Conservation (phyloP, 2,797 vertebrate genomes). For the Xyrichtys novacula region DNA sequence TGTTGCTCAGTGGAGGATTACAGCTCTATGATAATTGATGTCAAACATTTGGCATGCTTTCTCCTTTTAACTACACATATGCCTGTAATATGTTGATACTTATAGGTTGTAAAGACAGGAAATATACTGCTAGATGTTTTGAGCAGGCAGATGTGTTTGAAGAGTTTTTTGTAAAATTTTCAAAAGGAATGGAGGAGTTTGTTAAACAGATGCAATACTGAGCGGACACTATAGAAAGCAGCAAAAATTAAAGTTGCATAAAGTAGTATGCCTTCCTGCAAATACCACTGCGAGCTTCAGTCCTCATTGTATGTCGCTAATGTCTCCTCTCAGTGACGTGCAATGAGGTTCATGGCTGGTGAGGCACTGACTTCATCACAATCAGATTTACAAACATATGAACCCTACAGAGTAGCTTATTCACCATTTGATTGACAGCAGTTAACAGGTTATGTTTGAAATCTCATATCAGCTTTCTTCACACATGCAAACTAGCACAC, state of each 20-base stretch:
- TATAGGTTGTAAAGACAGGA: constrained; percentile 56
- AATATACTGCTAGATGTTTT: constrained; percentile 57
- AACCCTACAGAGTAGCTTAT: too few species aligned
- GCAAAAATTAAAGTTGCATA: neutral
- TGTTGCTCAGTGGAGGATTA: constrained; percentile 64
- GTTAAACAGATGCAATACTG: constrained; percentile 6
- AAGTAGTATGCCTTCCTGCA: constrained; percentile 17
- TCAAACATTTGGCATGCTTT: constrained; percentile 71
- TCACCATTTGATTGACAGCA: too few species aligned
- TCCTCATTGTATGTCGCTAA: constrained; percentile 29
- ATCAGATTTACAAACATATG: too few species aligned
- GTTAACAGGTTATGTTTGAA: too few species aligned
- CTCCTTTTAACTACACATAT: constrained; percentile 64
- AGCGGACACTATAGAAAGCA: neutral
- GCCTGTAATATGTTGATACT: constrained; percentile 68
- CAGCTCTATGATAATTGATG: constrained; percentile 70
- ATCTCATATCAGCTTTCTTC: too few species aligned
- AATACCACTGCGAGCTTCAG: constrained; percentile 26
- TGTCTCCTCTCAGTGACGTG: too few species aligned
- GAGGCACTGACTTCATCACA: too few species aligned
- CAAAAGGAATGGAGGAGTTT: constrained; percentile 7
- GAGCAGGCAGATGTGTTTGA: constrained; percentile 39
- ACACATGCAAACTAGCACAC: too few species aligned
- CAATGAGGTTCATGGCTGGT: too few species aligned
- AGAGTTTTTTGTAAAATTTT: neutral